Conservation (phyloP, 2,113 vertebrate species). For the Tragelaphus buxtoni region DNA sequence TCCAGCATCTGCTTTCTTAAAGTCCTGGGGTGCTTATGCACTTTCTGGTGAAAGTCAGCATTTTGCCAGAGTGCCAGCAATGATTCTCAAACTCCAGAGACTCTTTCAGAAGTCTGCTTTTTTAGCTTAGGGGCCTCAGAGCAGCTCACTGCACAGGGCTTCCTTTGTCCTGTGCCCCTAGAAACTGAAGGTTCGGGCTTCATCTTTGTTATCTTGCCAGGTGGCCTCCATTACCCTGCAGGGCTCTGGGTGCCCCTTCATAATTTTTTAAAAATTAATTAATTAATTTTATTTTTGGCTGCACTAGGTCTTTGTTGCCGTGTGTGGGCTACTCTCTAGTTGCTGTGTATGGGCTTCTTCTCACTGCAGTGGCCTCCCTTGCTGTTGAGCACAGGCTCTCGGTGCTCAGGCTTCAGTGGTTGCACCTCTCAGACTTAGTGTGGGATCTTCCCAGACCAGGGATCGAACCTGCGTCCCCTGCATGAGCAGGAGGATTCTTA, state of each 20-base stretch:
- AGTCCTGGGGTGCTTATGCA: not conserved
- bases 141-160: not conserved
- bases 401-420: not conserved
- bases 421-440: not conserved
- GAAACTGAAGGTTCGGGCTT: fast-evolving
- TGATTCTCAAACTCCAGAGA: slow-evolving; percentile 42
- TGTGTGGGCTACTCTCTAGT: not conserved
- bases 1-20: slow-evolving; percentile 48
- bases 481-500: not conserved
- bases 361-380: not conserved
- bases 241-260: not conserved
- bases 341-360: not conserved
- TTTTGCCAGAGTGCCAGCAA: slow-evolving; percentile 28
- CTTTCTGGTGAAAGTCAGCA: slow-evolving; percentile 45
- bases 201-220: fast-evolving
- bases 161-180: too few relatives aligned
- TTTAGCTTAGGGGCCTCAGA: slow-evolving; percentile 33
- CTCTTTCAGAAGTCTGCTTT: slow-evolving; percentile 50
- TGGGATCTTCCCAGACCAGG: not conserved
- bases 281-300: not conserved
- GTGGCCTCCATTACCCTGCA: not conserved
- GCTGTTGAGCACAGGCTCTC: not conserved
- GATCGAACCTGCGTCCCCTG: not conserved
- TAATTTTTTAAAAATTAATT: fast-evolving
- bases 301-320: not conserved